Evolutionary conservation across 2,797 vertebrate species (phyloP), one percentile per base, ranked within the genome.

Genomic region (Podargus strigoides): DNA sequence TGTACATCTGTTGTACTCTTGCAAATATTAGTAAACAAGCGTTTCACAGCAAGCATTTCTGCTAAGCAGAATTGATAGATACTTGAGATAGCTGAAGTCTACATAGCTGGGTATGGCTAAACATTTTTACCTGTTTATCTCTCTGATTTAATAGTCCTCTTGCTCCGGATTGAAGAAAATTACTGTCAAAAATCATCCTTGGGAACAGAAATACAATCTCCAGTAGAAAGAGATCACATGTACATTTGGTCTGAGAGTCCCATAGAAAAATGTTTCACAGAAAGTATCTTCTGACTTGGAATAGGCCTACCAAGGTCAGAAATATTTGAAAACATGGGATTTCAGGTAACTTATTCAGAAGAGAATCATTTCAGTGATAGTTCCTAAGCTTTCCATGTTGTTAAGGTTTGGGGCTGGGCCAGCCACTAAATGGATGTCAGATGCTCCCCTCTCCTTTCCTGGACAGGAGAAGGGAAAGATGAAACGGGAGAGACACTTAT

Each of bases 21-120:
- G 83, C 85, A 94, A 95, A 93, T 95, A 95, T 94, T 95, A 95
- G 92, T 96, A 96, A 96, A 96, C 77, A 95, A 77, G 55, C 41
- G 56, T 90, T 70, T 93, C 85, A 86, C 77, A 91, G 80, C 53
- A 55, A 84, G 77, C 11, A 1, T 92, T 94, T 58, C 81, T 91
- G 83, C 83, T 91, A 87, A 86, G 80, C 89, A 80, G 77, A 87
- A 60, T 17, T 84, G 79, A 86, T 39, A 90, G 80, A 70, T 22
- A 34, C 70, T 86, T 79, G 73, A 82, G 67, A 73, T 63, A 90
- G 68, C 75, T 46, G 53, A 37, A 70, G 19, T 70, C 23, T 75
- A 26, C 55, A 12, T 77, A 68, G 30, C n/a, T 91, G 73, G 6
- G 3, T 44, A 41, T 62, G 13, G 73, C 22, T 93, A 15, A 72